Evolutionary conservation across 1,140 invertebrate species (phyloP), one percentile per base, ranked within the genome.

Genomic region (Zaprionus davidi): DNA sequence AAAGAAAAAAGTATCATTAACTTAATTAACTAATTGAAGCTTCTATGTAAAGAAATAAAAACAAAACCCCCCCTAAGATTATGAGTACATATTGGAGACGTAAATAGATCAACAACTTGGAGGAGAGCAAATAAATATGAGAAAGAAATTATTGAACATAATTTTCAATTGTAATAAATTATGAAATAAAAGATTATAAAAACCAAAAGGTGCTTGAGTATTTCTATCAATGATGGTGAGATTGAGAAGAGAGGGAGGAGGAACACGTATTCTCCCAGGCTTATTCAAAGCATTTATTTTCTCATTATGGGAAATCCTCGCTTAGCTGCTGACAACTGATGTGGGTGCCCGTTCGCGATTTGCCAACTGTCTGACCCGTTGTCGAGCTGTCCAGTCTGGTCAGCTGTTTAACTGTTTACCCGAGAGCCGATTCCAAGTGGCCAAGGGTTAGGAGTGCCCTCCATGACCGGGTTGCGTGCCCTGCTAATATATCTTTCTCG

Each of bases 1-100:
- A 84, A 78, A 58, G 55, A 83, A 84, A 73, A 85, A 84, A 85
- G 76, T 90, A 90, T 90, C 86, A 90, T 90, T 90, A 90, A 90
- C 79, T 81, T 90, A 90, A 90, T 85, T 82, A 90, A 90, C 71
- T 90, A 90, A 90, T 82, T 90, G 76, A 90, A 90, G 85, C 85
- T 90, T 90, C 85, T 90, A 85, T 90, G 85, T 90, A 90, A 90
- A 90, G 86, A 90, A 90, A 83, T 90, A 90, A 90, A 88, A 90
- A 82, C 57, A 41, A 72, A 56, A n/a, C 62, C 65, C 36, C 22
- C 62, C 65, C 28, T 69, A 70, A 71, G 72, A 70, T 70, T 71
- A 75, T 69, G 71, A 41, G 20, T 46, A 46, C 34, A 53, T 58
- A 55, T 65, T 59, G 59, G 24, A 74, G 65, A 74, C 55, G 70